Evolutionary conservation across 2,797 vertebrate genomes (phyloP).

Genomic region (Sebastes diploproa): DNA sequence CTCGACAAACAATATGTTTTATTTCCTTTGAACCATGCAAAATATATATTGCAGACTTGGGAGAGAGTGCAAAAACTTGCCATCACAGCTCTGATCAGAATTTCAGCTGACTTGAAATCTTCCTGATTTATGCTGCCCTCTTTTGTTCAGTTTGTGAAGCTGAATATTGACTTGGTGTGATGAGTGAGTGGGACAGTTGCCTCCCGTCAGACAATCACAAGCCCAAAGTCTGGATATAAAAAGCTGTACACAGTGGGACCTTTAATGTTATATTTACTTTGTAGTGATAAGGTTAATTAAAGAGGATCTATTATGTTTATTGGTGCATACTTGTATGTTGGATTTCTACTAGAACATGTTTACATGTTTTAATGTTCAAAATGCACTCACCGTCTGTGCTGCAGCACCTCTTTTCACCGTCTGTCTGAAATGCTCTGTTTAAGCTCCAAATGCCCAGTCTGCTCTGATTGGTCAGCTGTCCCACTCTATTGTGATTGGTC

Average conservation of each 20-base stretch:
- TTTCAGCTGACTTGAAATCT: neutral
- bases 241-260: neutral
- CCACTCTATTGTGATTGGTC: no score
- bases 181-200: neutral
- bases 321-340: no score
- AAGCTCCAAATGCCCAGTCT: no score
- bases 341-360: no score
- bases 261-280: neutral
- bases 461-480: no score
- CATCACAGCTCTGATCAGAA: neutral
- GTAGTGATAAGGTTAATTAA: neutral
- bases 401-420: no score
- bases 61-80: neutral
- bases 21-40: neutral
- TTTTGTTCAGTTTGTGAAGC: conserved; percentile 54
- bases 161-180: neutral
- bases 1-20: neutral
- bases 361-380: no score
- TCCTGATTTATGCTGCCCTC: conserved; percentile 69
- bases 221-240: neutral
- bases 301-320: no score
- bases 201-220: neutral
- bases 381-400: no score
- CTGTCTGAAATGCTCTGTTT: no score
- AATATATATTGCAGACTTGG: neutral